Conservation (phyloP, 2,113 vertebrate genomes). For the Aramus guarauna region DNA sequence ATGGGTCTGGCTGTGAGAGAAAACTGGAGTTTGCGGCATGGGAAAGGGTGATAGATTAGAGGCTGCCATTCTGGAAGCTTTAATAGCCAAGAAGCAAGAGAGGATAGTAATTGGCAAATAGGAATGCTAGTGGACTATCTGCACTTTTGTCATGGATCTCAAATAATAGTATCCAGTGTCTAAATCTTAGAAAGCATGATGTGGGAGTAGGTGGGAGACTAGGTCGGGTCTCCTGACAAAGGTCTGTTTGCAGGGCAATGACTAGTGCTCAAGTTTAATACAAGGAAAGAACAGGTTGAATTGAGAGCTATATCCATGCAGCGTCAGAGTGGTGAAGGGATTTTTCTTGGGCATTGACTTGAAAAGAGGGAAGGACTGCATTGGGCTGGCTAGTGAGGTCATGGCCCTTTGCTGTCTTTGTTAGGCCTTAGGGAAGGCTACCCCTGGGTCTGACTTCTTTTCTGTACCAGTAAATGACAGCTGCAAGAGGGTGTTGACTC, state of each 20-base stretch:
- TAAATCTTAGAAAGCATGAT: neutral
- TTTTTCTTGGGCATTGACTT: neutral
- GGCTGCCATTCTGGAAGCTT: neutral
- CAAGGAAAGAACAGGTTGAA: neutral
- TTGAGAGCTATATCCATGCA: neutral
- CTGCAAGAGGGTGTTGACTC: neutral
- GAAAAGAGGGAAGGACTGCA: neutral
- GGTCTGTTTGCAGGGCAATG: too few relatives aligned
- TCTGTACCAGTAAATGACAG: neutral
- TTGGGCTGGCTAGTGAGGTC: neutral
- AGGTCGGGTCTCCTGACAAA: neutral
- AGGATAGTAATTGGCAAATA: neutral
- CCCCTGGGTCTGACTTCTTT: neutral
- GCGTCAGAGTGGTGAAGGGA: neutral
- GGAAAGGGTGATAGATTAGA: neutral
- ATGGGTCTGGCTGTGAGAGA: neutral
- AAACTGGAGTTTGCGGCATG: neutral
- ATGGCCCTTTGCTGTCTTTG: neutral
- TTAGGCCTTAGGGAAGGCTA: neutral
- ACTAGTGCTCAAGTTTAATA: neutral
- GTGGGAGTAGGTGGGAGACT: neutral
- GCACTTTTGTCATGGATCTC: neutral
- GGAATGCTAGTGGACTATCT: neutral
- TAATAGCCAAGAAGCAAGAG: neutral
- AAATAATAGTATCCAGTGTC: neutral